Evolutionary conservation across 2,113 vertebrate genomes (phyloP), one percentile per base, ranked within the genome.

Genomic region (Nerophis ophidion): DNA sequence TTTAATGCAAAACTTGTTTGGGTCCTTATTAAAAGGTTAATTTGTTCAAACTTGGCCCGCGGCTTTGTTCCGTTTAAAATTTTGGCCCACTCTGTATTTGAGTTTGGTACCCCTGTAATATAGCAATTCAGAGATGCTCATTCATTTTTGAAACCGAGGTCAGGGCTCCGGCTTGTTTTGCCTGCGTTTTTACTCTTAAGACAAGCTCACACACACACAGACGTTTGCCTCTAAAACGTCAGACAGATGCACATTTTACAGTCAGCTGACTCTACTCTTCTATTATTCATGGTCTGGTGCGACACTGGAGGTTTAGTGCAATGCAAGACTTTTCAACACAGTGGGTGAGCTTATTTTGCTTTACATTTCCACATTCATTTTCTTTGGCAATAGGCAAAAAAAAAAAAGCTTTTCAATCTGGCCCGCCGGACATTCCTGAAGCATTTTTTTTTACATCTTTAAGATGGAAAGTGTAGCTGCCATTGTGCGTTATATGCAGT

Each of bases 241-340:
- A 71, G 57, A 65, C 61, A 68, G 71, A 74, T 55, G 70, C 63
- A 66, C 45, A 15, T 68, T 82, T 81, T 55, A 68, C 61, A 63
- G 61, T 68, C 26, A 5, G 57, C 65, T 63, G 67, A 75, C 70
- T 54, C 73, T 58, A 48, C 70, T 71, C 57, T 59, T 81, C 65
- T 74, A 79, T 84, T 79, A 83, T 76, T 79, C 55, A 82, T 72
- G 64, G 40, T 16, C 50, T 33, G 40, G 57, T 56, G 65, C 58
- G 65, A 66, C 67, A 38, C 70, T 61, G 58, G 58, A 74, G 70
- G 71, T 56, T 74, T 67, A 65, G 63, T 44, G 34, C 46, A 71
- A 68, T 16, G n/a, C 34, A n/a, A 59, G 70, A 70, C 64, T 17
- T 59, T 16, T 61, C 48, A 65, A 57, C 12, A 73, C 14, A 71